Evolutionary conservation across 2,113 vertebrate species (phyloP).

Genomic region (Calyptomena viridis): DNA sequence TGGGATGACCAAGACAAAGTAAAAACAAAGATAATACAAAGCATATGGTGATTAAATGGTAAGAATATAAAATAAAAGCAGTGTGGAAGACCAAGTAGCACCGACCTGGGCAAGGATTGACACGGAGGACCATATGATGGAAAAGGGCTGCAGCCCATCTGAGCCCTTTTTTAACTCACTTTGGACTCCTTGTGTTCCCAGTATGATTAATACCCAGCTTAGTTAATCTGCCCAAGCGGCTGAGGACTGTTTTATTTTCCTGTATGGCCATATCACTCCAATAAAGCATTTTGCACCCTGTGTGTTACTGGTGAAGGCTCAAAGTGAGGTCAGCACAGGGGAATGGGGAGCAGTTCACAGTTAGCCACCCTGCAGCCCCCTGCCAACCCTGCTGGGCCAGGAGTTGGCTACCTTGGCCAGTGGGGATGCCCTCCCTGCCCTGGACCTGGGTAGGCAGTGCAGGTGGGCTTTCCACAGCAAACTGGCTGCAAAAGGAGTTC

Average conservation of each 20-base stretch:
- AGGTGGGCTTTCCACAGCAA: not conserved
- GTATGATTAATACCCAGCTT: not conserved
- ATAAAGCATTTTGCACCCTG: not conserved
- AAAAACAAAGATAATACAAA: conserved; percentile 12
- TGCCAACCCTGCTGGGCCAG: not conserved
- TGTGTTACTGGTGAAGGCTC: not conserved
- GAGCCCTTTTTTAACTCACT: not conserved
- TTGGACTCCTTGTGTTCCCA: not conserved
- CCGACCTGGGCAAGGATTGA: not conserved
- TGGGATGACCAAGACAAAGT: not conserved
- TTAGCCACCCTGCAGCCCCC: not conserved
- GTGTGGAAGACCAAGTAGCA: not conserved
- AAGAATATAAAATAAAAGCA: not conserved
- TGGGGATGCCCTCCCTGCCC: not conserved
- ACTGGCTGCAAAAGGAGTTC: not conserved
- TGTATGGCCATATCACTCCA: not conserved
- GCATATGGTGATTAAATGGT: not conserved
- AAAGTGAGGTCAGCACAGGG: not conserved
- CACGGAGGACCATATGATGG: fast-evolving
- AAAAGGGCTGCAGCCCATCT: not conserved
- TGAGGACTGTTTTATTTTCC: not conserved
- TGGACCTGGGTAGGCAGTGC: not conserved
- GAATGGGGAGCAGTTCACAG: not conserved
- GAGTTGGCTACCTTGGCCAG: not conserved
- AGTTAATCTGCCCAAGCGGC: not conserved